These are phyloP conservation scores for Pangasius larnaudii DNA, from an alignment of 2,797 vertebrate genomes.

Conservation along the genomic window DNA sequence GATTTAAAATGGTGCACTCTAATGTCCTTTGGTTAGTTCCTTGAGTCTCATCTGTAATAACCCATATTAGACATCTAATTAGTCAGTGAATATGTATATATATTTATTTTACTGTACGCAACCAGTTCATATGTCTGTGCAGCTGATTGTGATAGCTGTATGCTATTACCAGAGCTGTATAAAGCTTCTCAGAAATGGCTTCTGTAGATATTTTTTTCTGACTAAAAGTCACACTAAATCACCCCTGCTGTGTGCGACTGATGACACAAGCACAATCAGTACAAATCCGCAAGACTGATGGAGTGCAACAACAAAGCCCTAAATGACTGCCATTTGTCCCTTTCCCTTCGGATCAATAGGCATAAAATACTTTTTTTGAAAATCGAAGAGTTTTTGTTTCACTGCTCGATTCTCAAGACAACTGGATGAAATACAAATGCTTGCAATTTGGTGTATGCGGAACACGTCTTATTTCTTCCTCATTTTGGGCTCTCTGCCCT, in stretches of 20 bases:
- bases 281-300: constrained; percentile 51
- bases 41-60: constrained; percentile 8
- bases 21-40: background rate
- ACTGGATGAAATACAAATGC: constrained; percentile 22
- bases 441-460: background rate
- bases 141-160: background rate
- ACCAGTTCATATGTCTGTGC: background rate
- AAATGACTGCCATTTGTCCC: constrained; percentile 55
- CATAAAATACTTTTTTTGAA: constrained; percentile 42
- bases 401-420: constrained; percentile 30
- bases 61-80: constrained; percentile 14
- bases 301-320: constrained; percentile 49
- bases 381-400: constrained; percentile 51
- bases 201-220: constrained; percentile 23
- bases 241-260: constrained; percentile 47
- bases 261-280: constrained; percentile 54
- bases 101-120: background rate
- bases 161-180: constrained; percentile 16
- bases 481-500: background rate
- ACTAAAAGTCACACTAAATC: constrained; percentile 51
- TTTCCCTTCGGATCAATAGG: constrained; percentile 45
- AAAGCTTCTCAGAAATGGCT: constrained; percentile 28
- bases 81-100: background rate
- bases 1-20: background rate
- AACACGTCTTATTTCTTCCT: background rate